phyloP scores from a whole-genome alignment of 2,797 vertebrate genomes.

The Garrulus glandarius region DNA sequence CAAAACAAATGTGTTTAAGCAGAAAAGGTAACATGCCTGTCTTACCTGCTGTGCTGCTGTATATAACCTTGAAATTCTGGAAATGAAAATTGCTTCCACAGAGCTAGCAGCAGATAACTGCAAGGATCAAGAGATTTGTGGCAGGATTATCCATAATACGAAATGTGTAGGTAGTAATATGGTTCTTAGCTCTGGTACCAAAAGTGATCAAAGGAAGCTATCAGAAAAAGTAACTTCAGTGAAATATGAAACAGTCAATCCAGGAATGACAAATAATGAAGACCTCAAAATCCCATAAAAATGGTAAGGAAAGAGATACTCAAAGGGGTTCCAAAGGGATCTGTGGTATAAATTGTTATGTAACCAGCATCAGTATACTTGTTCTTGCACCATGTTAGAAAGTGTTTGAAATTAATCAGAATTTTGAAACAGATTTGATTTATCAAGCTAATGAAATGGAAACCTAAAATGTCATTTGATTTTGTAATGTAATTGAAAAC shows the following conservation, averaged over 20 bases:
- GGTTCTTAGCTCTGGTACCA: not conserved
- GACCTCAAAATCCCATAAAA: not conserved
- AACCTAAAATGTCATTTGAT: not conserved
- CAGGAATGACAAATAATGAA: not conserved
- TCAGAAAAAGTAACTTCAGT: not conserved
- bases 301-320: not conserved
- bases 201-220: conserved; percentile 13
- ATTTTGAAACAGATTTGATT: not conserved
- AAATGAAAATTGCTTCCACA: conserved; percentile 20
- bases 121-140: conserved; percentile 52
- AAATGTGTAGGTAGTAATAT: conserved; percentile 24
- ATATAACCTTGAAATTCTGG: conserved; percentile 7
- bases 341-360: not conserved
- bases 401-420: not conserved
- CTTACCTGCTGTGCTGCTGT: not conserved
- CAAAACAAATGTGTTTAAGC: not conserved
- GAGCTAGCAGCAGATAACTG: not conserved
- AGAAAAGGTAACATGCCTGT: not conserved
- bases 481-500: not conserved
- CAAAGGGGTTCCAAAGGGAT: not conserved
- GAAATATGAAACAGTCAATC: not conserved
- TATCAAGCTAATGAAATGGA: not conserved
- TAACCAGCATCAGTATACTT: not conserved
- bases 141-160: not conserved
- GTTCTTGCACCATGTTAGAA: not conserved